Evolutionary conservation across 2,888 invertebrate species (phyloP), one percentile per base, ranked within the genome.

Genomic region (Psococerastis gibbosa): DNA sequence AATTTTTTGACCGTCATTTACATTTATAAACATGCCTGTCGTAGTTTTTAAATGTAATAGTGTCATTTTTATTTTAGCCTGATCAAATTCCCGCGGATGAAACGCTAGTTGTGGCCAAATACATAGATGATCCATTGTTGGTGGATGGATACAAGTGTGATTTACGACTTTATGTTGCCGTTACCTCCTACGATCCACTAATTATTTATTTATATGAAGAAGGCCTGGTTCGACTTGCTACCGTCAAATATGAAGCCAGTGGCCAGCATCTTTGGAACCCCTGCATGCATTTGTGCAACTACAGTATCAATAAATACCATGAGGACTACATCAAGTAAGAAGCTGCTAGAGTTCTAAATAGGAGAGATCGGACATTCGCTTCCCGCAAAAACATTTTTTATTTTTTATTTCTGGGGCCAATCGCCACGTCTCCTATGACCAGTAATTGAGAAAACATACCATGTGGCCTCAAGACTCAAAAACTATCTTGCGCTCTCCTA

Each of bases 211-310:
- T 98, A 49, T 97, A 92, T 59, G 89, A 97, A 56, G 94, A 98
- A 60, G 97, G 97, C 0, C 67, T 97, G 44, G 95, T 88, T 9
- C 67, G 95, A 45, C 83, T 97, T 65, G 95, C 97, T 1, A 89
- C 94, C 0, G 91, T 92, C 47, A 88, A 88, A 58, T 95, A 92
- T 61, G 83, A 92, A 57, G 72, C 83, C 55, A 83, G 80, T 52
- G 81, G 85, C 53, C 88, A 89, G 59, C 91, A 89, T 56, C 70
- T 97, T 11, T 92, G 88, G 78, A 91, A 88, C 62, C 88, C 84
- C 0, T 92, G 87, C 64, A 92, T 94, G 82, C 95, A 97, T 63
- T 71, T 97, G 13, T 97, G 95, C 57, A 97, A 97, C 64, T 97
- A 95, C 64, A 92, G 91, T 64, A 88, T 97, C 57, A 95, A 97